Conservation (phyloP, 2,888 invertebrate species). For the Lasioglossum morio region DNA sequence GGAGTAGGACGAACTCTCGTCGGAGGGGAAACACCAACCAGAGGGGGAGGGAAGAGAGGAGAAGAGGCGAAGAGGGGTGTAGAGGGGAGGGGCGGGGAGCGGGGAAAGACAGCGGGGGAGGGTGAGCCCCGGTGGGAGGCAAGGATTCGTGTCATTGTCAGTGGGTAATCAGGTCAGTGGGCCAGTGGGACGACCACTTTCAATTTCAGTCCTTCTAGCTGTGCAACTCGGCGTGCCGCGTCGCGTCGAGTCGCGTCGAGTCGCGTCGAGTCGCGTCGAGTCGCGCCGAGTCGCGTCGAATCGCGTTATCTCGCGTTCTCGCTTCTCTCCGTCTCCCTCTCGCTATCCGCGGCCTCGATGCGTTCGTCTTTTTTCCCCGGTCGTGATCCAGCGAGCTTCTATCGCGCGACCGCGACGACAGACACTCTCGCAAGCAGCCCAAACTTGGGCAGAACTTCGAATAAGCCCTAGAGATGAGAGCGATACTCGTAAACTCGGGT, state of each 20-base stretch:
- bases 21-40: slow-evolving; percentile 69
- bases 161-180: slow-evolving; percentile 89
- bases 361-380: slow-evolving; percentile 30
- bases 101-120: slow-evolving; percentile 76
- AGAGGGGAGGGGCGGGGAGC: slow-evolving; percentile 79
- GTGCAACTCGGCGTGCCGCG: slow-evolving; percentile 79
- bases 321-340: not conserved
- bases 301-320: not conserved
- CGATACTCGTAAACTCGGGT: slow-evolving; percentile 10
- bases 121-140: slow-evolving; percentile 81
- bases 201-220: slow-evolving; percentile 83
- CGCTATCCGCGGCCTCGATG: slow-evolving; percentile 22
- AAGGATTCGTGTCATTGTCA: slow-evolving; percentile 86
- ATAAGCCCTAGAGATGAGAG: not conserved
- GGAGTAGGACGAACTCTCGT: slow-evolving; percentile 81
- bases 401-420: not conserved
- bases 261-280: not conserved
- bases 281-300: not conserved
- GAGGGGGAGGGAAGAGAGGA: slow-evolving; percentile 75
- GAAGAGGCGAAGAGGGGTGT: slow-evolving; percentile 74
- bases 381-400: not conserved
- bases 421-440: not conserved
- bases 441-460: not conserved
- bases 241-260: slow-evolving; percentile 47
- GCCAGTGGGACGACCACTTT: slow-evolving; percentile 87